Evolutionary conservation across 2,888 invertebrate species (phyloP), one percentile per base, ranked within the genome.

Genomic region (Tuberolachnus salignus): DNA sequence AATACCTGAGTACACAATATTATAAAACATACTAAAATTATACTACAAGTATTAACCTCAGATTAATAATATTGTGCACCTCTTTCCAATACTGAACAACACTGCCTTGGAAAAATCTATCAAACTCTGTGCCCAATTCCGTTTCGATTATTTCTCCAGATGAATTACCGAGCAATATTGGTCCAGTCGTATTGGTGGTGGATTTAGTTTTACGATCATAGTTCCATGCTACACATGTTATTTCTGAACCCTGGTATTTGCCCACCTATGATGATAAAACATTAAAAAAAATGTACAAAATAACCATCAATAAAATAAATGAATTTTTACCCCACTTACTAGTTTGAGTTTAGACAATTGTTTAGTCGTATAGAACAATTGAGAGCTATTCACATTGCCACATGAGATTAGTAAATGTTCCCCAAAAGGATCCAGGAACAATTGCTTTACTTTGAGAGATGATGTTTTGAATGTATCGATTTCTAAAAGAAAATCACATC

Each of bases 221-320:
- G 85, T 94, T 96, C 93, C 97, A 98, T 1, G 92, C 97, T 0
- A 98, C 93, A 70, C 94, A 92, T 0, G 96, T 95, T 34, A 98
- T 91, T 84, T 94, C 92, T 70, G 73, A 69, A 44, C 80, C 80
- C n/a, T 70, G 73, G 23, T 81, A 67, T 66, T 80, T 81, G 1
- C 69, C 67, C 1, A 81, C 67, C 81, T 81, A n/a, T 49, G 57
- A 70, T 26, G 42, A 67, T 42, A 0, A 51, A 57, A 14, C 9
- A 57, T 13, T 10, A 11, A 46, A 66, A 9, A 34, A 11, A 61
- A 49, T 13, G 23, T 21, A 4, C 44, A 1, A 49, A 51, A 42
- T 42, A 73, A 73, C 26, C 14, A 23, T 16, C 46, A 78, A 26
- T 73, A 1, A 51, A 11, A 16, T 51, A 21, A 51, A 53, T 42